A percentile compares a stretch with the other conserved stretches of the same genome.
Conservation (phyloP, 2,113 vertebrate genomes). For the Poeciliopsis retropinna region DNA sequence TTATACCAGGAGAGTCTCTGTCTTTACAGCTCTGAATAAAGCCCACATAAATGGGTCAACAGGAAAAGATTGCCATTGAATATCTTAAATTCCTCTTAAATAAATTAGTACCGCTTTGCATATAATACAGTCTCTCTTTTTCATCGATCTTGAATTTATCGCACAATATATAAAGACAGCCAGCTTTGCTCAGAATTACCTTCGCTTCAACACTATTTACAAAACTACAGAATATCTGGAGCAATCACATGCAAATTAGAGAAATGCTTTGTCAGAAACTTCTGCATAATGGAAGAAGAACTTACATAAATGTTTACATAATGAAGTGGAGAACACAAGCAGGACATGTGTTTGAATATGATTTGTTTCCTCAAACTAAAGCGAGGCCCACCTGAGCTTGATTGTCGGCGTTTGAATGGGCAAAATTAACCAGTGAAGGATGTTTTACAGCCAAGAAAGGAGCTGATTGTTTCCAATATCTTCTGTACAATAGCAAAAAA, state of each 20-base stretch:
- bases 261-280: not conserved
- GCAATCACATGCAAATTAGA: not conserved
- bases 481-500: not conserved
- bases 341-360: not conserved
- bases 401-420: not conserved
- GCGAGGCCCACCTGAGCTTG: not conserved
- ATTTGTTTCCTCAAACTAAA: not conserved
- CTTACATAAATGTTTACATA: not conserved
- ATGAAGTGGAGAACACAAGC: not conserved
- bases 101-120: not conserved
- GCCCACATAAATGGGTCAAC: not conserved
- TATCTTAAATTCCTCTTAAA: not conserved
- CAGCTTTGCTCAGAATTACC: not conserved
- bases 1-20: not conserved
- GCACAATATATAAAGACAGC: not conserved
- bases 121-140: no score
- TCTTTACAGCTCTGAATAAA: not conserved
- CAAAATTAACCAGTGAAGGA: not conserved
- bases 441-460: not conserved
- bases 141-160: not conserved
- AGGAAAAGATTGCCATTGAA: not conserved
- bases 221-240: not conserved
- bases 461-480: not conserved
- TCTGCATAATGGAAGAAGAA: not conserved
- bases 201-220: not conserved